phyloP scores from a whole-genome alignment of 2,888 invertebrate genomes.

The Parthenolecanium corni region DNA sequence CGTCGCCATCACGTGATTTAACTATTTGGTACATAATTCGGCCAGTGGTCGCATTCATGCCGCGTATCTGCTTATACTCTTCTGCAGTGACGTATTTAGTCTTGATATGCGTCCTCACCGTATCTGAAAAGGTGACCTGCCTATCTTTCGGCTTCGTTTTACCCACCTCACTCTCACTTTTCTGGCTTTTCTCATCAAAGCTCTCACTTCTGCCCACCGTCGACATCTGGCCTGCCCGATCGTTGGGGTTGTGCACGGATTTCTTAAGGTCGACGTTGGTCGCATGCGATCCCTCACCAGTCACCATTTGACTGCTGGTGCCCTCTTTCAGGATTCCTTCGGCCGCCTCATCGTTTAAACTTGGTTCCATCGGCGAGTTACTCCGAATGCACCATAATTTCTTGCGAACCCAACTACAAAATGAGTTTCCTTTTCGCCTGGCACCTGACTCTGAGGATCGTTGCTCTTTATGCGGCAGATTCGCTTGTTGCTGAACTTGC shows the following conservation, averaged over 20 bases:
- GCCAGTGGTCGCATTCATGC: conserved; percentile 4
- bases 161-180: background rate
- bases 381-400: conserved; percentile 8
- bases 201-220: background rate
- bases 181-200: too few relatives aligned
- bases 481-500: too few relatives aligned
- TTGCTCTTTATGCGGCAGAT: too few relatives aligned
- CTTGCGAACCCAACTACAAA: conserved; percentile 1
- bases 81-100: conserved; percentile 15
- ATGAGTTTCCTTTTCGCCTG: conserved; percentile 1
- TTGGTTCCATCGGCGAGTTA: background rate
- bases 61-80: conserved; percentile 4
- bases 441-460: background rate
- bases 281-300: background rate
- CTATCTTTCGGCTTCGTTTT: background rate
- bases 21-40: background rate
- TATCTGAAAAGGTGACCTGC: conserved; percentile 21
- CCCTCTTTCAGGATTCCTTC: background rate
- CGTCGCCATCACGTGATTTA: background rate
- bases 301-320: background rate
- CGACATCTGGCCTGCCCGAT: background rate
- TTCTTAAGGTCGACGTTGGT: background rate
- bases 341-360: background rate
- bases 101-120: conserved; percentile 16
- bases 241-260: background rate